Conservation (phyloP, 2,113 vertebrate genomes). For the Meles meles region DNA sequence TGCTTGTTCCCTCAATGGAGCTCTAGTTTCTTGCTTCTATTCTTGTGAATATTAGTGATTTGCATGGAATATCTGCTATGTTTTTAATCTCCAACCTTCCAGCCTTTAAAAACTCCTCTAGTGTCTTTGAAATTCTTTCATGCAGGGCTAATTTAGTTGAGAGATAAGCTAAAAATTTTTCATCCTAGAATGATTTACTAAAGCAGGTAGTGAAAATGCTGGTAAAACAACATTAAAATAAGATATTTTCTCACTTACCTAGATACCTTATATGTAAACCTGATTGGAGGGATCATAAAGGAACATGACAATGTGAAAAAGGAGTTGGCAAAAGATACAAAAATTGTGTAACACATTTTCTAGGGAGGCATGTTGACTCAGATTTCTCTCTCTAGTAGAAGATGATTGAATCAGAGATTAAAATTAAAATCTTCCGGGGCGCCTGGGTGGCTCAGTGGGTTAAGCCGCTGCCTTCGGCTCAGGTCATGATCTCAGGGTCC, state of each 20-base stretch:
- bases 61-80: neutral
- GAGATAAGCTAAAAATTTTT: neutral
- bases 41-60: neutral
- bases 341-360: neutral
- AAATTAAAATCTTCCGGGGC: neutral
- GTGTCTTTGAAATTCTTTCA: neutral
- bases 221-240: neutral
- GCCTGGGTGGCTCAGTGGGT: too few relatives aligned
- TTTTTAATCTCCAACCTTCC: neutral
- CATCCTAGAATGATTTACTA: neutral
- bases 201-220: neutral
- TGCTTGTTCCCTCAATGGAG: neutral
- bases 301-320: neutral
- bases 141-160: neutral
- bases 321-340: neutral
- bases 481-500: too few relatives aligned
- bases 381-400: neutral
- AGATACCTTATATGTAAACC: neutral
- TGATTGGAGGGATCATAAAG: neutral
- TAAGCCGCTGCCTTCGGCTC: too few relatives aligned
- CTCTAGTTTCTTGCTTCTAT: neutral
- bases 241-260: neutral
- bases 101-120: neutral
- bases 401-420: neutral
- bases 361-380: neutral